phyloP scores from a whole-genome alignment of 2,888 invertebrate genomes.

The Aphrophora alni region DNA sequence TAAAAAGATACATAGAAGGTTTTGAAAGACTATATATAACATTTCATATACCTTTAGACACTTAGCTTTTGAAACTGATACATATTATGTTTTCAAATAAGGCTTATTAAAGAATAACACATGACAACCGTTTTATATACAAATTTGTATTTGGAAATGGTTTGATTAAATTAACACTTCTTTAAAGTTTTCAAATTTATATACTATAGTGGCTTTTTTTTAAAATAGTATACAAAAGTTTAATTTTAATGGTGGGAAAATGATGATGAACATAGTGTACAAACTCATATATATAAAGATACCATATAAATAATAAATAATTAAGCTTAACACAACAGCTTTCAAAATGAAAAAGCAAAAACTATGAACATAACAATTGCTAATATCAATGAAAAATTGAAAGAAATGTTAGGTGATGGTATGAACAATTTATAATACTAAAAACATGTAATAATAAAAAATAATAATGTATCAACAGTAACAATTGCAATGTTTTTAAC shows the following conservation, averaged over 20 bases:
- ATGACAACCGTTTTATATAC: background rate
- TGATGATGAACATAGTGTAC: conserved; percentile 23
- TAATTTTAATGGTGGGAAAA: background rate
- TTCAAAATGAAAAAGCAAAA: conserved; percentile 26
- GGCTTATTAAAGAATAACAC: background rate
- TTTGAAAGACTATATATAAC: no score
- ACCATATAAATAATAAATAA: conserved; percentile 35
- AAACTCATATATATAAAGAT: conserved; percentile 21
- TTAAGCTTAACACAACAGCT: conserved; percentile 36
- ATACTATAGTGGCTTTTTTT: background rate
- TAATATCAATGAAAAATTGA: conserved; percentile 34
- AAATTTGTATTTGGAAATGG: conserved; percentile 6
- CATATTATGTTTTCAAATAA: no score
- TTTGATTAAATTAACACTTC: background rate
- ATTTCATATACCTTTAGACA: no score
- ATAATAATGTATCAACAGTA: conserved; percentile 35
- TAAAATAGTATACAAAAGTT: background rate
- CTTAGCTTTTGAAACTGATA: no score
- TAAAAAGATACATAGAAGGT: no score
- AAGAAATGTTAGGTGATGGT: conserved; percentile 34
- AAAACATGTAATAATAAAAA: conserved; percentile 36
- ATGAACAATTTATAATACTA: conserved; percentile 37
- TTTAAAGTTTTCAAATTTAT: background rate
- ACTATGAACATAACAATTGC: conserved; percentile 6
- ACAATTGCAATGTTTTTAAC: conserved; percentile 22